Percentiles rank a stretch among this genome's conserved stretches.
phyloP scores from a whole-genome alignment of 2,113 vertebrate genomes.

The Romanogobio albipinnatus region DNA sequence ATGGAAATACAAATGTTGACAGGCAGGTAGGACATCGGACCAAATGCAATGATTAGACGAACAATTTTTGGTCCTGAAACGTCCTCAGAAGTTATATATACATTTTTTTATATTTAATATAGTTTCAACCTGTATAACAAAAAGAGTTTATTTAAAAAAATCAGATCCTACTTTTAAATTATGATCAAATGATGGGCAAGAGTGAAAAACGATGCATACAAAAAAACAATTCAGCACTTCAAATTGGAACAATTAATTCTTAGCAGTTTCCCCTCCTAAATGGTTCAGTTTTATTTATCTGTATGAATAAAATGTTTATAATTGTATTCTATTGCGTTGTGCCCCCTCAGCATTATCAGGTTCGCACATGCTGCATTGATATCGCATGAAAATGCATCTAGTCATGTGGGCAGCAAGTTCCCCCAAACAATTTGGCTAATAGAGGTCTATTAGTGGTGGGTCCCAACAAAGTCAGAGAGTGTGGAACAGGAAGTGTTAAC shows the following conservation, averaged over 20 bases:
- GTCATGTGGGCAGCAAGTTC: slow-evolving; percentile 3
- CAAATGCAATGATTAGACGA: too few species aligned
- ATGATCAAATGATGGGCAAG: not conserved
- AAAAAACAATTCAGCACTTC: not conserved
- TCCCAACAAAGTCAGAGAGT: slow-evolving; percentile 39
- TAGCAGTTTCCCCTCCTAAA: not conserved
- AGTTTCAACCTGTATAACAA: too few species aligned
- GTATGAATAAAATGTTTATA: not conserved
- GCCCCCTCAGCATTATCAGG: not conserved
- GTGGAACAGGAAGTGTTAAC: slow-evolving; percentile 53
- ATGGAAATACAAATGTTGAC: too few species aligned
- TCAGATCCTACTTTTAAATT: too few species aligned
- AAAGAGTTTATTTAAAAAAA: too few species aligned
- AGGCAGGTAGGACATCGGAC: too few species aligned
- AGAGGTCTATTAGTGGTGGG: slow-evolving; percentile 36
- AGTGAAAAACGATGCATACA: not conserved
- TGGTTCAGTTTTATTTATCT: not conserved
- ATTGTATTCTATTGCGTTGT: not conserved
- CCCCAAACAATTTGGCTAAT: slow-evolving; percentile 26
- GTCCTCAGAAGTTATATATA: too few species aligned
- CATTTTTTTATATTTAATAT: too few species aligned
- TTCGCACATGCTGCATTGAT: not conserved
- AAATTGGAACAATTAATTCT: not conserved
- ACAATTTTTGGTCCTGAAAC: too few species aligned
- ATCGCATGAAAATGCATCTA: not conserved